Percentiles rank a stretch among this genome's conserved stretches.
phyloP scores from a whole-genome alignment of 2,797 vertebrate genomes.

The Bradypus variegatus region DNA sequence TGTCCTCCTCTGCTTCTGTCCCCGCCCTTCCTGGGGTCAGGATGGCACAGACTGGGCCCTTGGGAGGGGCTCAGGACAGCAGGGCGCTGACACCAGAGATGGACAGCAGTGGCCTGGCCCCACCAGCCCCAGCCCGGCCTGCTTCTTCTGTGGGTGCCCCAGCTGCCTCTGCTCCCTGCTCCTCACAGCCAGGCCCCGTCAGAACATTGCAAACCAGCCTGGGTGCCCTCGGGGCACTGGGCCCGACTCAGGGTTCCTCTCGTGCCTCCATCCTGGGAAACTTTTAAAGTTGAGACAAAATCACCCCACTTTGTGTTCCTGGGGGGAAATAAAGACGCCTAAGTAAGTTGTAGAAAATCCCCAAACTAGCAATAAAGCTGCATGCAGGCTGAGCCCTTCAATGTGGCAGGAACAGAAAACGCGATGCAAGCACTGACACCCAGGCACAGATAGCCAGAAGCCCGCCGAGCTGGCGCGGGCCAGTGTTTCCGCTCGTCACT shows the following conservation, averaged over 20 bases:
- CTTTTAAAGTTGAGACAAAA: neutral
- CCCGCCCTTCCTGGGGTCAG: neutral
- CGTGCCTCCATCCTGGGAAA: neutral
- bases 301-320: neutral
- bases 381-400: neutral
- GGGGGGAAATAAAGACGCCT: neutral
- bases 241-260: neutral
- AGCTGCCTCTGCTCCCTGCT: neutral
- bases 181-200: neutral
- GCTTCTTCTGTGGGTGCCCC: too few species aligned
- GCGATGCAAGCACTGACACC: constrained; percentile 6
- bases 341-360: constrained; percentile 24
- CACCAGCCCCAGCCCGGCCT: too few species aligned
- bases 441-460: constrained; percentile 2
- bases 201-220: neutral
- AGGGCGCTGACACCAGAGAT: neutral
- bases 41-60: neutral
- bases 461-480: constrained; percentile 31
- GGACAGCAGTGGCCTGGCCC: neutral
- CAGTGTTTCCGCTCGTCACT: constrained; percentile 34
- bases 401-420: constrained; percentile 31
- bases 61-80: too few species aligned
- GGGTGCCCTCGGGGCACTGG: neutral
- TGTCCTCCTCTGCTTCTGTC: neutral
- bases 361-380: neutral